Evolutionary conservation across 2,888 invertebrate genomes (phyloP).

Genomic region (Nysson spinosus): DNA sequence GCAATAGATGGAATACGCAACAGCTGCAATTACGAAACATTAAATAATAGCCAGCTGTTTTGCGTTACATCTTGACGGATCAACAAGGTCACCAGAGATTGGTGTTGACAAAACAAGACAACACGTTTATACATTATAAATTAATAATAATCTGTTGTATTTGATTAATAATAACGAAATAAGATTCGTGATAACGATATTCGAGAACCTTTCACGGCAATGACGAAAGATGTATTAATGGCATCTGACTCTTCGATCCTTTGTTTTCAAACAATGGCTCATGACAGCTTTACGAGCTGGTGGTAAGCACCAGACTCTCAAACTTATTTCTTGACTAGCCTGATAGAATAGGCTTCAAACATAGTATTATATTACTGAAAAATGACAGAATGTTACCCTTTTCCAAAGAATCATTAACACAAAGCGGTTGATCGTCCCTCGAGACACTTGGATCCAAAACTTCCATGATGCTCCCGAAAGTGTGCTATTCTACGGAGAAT

Average conservation of each 20-base stretch:
- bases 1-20: no score
- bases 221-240: neutral
- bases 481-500: constrained; percentile 5
- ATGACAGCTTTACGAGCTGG: neutral
- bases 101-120: no score
- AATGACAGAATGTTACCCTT: no score
- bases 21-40: no score
- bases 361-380: neutral
- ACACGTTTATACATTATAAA: no score
- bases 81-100: no score
- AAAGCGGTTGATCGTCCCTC: constrained; percentile 72
- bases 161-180: no score
- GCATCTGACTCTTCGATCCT: constrained; percentile 6
- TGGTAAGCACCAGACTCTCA: neutral
- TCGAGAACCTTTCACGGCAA: neutral
- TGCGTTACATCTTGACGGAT: no score
- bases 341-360: neutral
- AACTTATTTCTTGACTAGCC: neutral
- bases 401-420: constrained; percentile 69
- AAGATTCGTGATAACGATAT: no score
- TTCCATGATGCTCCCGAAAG: constrained; percentile 61
- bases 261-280: constrained; percentile 49
- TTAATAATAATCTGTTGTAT: no score
- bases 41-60: no score
- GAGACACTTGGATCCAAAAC: constrained; percentile 73